Evolutionary conservation across 2,797 vertebrate genomes (phyloP), one percentile per base, ranked within the genome.

Genomic region (Rhadinocentrus ornatus): DNA sequence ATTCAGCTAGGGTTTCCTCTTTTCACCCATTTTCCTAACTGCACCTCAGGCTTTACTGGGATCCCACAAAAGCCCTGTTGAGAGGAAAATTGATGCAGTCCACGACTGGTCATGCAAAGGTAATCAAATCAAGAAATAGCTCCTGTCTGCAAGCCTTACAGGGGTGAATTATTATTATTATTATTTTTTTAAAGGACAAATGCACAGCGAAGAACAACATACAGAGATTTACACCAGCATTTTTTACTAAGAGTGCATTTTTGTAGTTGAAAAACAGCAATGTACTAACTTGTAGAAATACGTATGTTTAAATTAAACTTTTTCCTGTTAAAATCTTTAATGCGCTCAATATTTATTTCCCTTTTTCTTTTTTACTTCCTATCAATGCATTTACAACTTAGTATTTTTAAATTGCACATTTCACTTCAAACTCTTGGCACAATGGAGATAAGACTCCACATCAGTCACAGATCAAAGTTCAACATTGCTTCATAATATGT

Each of bases 81-180:
- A 55, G 75, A 57, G 75, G 66, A 86, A 85, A 87, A 91, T 85
- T 66, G 72, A 88, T 81, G 66, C 34, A 62, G 63, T 89, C 70
- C 59, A 66, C 41, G 29, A 77, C 65, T 84, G 71, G 80, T 79
- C 54, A 41, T 79, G 55, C 81, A 86, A 83, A 91, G 81, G 78
- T 91, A 88, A 91, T 93, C 78, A 90, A 90, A 92, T 89, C 67
- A 89, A 85, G 71, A 83, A 90, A 82, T 80, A 32, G 65, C 54
- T 56, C 76, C 81, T 80, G 76, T 83, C 80, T 78, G 69, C 56
- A 77, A 76, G 73, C 62, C 52, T 39, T 53, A 41, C 41, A 77
- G 72, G 52, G 4, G 32, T 20, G n/a, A n/a, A n/a, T n/a, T n/a
- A n/a, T n/a, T n/a, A n/a, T n/a, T n/a, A n/a, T n/a, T n/a, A n/a